Percentiles rank a stretch among this genome's conserved stretches.
Evolutionary conservation across 37 sponge, comb jelly and placozoan species (phyloP).

Genomic region (Chondrosia reniformis): DNA sequence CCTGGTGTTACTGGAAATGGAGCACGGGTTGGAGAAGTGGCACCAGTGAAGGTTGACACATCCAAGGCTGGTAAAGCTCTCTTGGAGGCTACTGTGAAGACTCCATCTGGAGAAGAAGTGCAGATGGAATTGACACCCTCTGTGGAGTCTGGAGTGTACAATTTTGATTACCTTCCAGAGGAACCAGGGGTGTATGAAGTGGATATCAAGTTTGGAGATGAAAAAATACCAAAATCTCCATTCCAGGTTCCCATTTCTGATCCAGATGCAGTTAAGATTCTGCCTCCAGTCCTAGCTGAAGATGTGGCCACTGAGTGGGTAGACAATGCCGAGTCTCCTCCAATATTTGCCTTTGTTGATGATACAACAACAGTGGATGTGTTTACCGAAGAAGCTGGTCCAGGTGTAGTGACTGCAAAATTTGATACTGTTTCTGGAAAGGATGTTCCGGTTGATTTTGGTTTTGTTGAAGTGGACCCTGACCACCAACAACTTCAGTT

Average conservation of each 20-base stretch:
- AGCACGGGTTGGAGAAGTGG: conserved; percentile 55
- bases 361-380: not conserved
- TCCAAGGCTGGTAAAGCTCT: conserved; percentile 66
- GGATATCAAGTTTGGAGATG: conserved; percentile 70
- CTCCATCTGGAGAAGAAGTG: conserved; percentile 45
- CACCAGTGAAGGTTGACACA: conserved; percentile 74
- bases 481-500: conserved; percentile 53
- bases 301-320: conserved; percentile 14
- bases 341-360: conserved; percentile 15
- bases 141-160: not conserved
- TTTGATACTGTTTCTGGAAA: not conserved
- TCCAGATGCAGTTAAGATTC: conserved; percentile 43
- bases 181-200: conserved; percentile 70
- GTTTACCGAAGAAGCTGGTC: conserved; percentile 32
- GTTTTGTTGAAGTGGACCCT: conserved; percentile 27
- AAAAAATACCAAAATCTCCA: conserved; percentile 61
- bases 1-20: conserved; percentile 89
- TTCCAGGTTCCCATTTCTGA: conserved; percentile 70
- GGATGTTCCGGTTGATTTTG: conserved; percentile 32
- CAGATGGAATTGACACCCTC: conserved; percentile 12
- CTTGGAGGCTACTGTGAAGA: conserved; percentile 53
- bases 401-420: conserved; percentile 4
- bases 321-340: not conserved
- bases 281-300: conserved; percentile 2
- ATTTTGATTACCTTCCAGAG: conserved; percentile 40